phyloP scores from a whole-genome alignment of 2,888 invertebrate species.

The Beris morrisii region DNA sequence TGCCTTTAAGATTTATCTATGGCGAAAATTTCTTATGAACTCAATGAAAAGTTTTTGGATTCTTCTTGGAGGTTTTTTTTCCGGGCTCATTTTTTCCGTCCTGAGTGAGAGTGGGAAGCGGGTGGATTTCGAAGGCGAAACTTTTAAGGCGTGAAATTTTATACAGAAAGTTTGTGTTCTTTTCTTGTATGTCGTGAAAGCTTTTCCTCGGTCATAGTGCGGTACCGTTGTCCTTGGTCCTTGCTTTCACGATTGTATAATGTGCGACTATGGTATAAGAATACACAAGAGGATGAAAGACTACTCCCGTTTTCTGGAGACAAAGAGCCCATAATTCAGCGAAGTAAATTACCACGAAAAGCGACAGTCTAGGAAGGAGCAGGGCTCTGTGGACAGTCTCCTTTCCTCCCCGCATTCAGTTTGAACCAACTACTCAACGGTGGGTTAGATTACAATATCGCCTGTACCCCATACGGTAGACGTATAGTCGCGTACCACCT shows the following conservation, averaged over 20 bases:
- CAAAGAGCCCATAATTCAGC: slow-evolving; percentile 34
- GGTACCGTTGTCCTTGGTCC: slow-evolving; percentile 9
- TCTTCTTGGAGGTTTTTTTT: no score
- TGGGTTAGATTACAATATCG: slow-evolving; percentile 2
- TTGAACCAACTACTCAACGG: not conserved
- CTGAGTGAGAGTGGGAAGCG: no score
- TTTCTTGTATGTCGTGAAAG: slow-evolving; percentile 31
- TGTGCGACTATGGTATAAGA: slow-evolving; percentile 25
- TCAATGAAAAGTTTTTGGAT: slow-evolving; percentile 32
- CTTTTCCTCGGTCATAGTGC: slow-evolving; percentile 32
- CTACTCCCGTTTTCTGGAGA: slow-evolving; percentile 21
- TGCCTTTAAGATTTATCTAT: slow-evolving; percentile 31
- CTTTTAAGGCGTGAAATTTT: slow-evolving; percentile 35
- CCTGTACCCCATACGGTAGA: not conserved
- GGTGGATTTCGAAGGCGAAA: slow-evolving; percentile 11
- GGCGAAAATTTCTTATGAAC: slow-evolving; percentile 34
- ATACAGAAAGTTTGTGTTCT: slow-evolving; percentile 33
- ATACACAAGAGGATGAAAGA: slow-evolving; percentile 17
- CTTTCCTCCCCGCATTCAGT: no score
- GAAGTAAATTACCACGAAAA: slow-evolving; percentile 36
- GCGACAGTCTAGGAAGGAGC: slow-evolving; percentile 26
- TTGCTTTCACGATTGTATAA: slow-evolving; percentile 34
- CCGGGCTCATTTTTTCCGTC: no score
- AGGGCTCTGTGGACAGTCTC: not conserved
- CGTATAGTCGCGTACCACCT: slow-evolving; percentile 1